Evolutionary conservation across 1,140 invertebrate species (phyloP).

Genomic region (Plutomurus gul): DNA sequence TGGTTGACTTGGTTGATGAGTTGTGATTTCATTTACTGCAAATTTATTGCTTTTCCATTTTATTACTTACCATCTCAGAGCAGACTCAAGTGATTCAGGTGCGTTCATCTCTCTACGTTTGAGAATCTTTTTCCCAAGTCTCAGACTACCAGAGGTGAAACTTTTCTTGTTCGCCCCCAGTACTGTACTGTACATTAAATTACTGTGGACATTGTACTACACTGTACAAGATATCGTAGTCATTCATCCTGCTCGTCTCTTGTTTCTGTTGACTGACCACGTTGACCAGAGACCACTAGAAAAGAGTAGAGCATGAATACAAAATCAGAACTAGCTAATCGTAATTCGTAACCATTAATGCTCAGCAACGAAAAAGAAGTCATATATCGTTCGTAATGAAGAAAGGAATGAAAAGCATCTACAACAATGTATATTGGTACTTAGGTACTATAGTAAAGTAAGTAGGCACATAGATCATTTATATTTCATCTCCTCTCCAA

Average conservation of each 20-base stretch:
- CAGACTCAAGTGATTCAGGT: neutral
- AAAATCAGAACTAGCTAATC: neutral
- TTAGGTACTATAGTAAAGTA: too few relatives aligned
- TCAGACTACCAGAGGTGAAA: too few relatives aligned
- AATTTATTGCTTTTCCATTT: neutral
- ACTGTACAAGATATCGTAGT: too few relatives aligned
- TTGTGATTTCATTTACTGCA: slow-evolving; percentile 6
- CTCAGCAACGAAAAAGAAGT: neutral
- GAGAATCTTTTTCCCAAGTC: too few relatives aligned
- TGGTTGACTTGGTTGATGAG: slow-evolving; percentile 7
- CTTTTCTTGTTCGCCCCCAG: too few relatives aligned
- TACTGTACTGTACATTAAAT: too few relatives aligned
- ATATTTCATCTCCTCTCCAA: too few relatives aligned
- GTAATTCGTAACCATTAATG: neutral
- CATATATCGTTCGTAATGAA: neutral
- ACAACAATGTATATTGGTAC: too few relatives aligned
- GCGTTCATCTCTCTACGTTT: neutral
- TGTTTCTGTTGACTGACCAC: neutral
- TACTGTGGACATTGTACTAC: too few relatives aligned
- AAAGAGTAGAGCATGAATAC: neutral
- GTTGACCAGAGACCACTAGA: neutral
- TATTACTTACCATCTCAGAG: neutral
- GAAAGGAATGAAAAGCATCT: neutral
- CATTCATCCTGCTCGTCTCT: too few relatives aligned
- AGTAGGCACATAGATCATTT: too few relatives aligned